Conservation (phyloP, 1,140 invertebrate genomes). For the Drosophila virilis region DNA sequence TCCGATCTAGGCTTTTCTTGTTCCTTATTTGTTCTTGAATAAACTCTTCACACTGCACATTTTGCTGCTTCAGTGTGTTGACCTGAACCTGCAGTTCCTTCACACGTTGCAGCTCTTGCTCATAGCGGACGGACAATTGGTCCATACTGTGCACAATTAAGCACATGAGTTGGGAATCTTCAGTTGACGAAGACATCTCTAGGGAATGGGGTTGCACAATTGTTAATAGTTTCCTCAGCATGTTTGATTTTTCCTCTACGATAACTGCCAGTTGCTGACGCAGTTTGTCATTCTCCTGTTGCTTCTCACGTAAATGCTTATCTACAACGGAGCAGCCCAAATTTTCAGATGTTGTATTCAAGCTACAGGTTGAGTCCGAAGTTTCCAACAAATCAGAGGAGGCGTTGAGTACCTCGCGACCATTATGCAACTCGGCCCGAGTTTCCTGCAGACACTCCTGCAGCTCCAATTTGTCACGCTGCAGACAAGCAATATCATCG, state of each 20-base stretch:
- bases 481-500: conserved; percentile 32
- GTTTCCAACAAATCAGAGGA: conserved; percentile 65
- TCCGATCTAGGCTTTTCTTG: neutral
- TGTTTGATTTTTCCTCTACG: conserved; percentile 10
- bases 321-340: conserved; percentile 72
- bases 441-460: conserved; percentile 64
- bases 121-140: neutral
- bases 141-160: conserved; percentile 1
- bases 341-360: conserved; percentile 66
- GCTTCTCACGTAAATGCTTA: conserved; percentile 74
- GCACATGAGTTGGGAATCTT: conserved; percentile 4
- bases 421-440: conserved; percentile 54
- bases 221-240: conserved; percentile 27
- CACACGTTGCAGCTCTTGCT: conserved; percentile 4
- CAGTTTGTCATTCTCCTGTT: conserved; percentile 67
- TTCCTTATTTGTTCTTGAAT: neutral
- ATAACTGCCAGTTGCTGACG: conserved; percentile 35
- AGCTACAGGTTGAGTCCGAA: conserved; percentile 48
- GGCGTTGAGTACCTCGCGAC: conserved; percentile 54
- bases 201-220: conserved; percentile 35
- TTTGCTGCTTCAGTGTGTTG: neutral
- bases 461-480: conserved; percentile 62
- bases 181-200: neutral
- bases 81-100: conserved; percentile 19
- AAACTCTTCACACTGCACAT: neutral